phyloP scores from a whole-genome alignment of 2,888 invertebrate species.

The Agapetus fuscipes region DNA sequence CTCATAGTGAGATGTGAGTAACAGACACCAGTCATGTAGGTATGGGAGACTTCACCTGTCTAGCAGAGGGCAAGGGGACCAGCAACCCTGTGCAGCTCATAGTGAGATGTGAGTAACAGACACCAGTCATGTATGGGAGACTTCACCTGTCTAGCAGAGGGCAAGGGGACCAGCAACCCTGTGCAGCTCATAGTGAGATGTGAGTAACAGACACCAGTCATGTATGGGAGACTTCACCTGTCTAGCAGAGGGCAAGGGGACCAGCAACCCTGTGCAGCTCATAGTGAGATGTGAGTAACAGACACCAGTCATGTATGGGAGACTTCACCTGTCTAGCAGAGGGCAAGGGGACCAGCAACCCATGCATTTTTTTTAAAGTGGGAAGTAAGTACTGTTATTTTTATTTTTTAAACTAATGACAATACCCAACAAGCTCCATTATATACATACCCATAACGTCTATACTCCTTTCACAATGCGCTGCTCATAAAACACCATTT shows the following conservation, averaged over 20 bases:
- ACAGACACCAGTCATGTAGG: no score
- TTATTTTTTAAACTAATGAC: no score
- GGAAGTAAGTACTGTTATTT: no score
- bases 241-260: constrained; percentile 74
- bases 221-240: constrained; percentile 86
- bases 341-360: constrained; percentile 68
- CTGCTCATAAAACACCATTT: no score
- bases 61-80: constrained; percentile 74
- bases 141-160: constrained; percentile 81
- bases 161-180: constrained; percentile 66
- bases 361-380: no score
- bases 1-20: constrained; percentile 63
- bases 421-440: no score
- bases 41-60: constrained; percentile 82
- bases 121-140: no score
- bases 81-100: constrained; percentile 61
- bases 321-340: constrained; percentile 83
- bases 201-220: constrained; percentile 49
- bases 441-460: no score
- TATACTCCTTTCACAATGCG: no score
- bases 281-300: constrained; percentile 58
- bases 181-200: constrained; percentile 60
- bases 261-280: constrained; percentile 60
- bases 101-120: constrained; percentile 56
- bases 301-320: no score